Conservation (phyloP, 2,797 vertebrate genomes). For the Anas georgica region DNA sequence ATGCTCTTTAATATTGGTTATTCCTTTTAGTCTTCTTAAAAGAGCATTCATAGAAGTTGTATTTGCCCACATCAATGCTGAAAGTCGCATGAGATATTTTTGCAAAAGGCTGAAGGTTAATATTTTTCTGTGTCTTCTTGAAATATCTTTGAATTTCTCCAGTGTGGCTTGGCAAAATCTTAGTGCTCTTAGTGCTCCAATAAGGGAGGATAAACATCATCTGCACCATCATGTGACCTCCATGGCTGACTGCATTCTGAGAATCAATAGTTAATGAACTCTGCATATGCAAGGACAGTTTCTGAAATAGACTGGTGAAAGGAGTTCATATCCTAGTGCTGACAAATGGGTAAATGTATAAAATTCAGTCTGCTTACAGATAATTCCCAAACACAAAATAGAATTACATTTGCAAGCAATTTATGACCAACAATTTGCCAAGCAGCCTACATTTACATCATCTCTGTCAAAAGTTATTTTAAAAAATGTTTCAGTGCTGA, state of each 20-base stretch:
- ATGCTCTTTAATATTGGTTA: neutral
- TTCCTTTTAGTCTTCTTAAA: neutral
- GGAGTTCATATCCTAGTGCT: neutral
- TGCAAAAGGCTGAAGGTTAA: neutral
- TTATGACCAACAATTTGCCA: neutral
- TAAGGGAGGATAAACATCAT: neutral
- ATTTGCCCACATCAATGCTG: neutral
- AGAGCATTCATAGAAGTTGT: neutral
- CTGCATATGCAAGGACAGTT: neutral
- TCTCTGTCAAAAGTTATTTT: neutral
- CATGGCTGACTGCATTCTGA: neutral
- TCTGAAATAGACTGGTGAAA: neutral
- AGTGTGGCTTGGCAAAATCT: neutral
- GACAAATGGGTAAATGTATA: neutral
- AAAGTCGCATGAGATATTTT: neutral
- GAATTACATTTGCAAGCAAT: neutral
- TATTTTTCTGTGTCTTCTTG: neutral
- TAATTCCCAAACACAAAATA: neutral
- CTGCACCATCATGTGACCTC: neutral
- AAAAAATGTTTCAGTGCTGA: neutral
- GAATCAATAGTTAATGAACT: slow-evolving; percentile 33
- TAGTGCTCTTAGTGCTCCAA: neutral
- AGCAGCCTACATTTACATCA: neutral
- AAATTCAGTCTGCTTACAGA: neutral
- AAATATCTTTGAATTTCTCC: neutral